Percentiles rank a stretch among this genome's conserved stretches.
Conservation (phyloP, 2,797 vertebrate species). For the Leptatherina wallacei region DNA sequence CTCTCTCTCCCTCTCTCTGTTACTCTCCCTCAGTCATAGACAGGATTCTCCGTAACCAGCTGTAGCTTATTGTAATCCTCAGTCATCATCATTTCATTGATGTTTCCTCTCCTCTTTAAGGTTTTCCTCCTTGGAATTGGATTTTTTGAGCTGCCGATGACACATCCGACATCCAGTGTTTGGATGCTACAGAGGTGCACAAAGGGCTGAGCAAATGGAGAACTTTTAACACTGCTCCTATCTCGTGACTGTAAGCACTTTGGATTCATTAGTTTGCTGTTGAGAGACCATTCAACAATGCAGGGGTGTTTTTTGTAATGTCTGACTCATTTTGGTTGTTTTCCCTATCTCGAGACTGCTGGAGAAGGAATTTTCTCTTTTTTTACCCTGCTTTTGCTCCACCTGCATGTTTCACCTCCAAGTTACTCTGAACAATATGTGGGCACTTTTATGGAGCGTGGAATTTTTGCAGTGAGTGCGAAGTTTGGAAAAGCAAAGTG, state of each 20-base stretch:
- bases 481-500: constrained; percentile 62
- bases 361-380: constrained; percentile 20
- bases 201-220: constrained; percentile 18
- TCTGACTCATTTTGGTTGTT: constrained; percentile 42
- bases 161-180: constrained; percentile 33
- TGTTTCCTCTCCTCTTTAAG: background rate
- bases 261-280: constrained; percentile 23
- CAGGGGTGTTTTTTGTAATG: constrained; percentile 24
- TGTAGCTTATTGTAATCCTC: constrained; percentile 58
- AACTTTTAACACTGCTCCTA: constrained; percentile 64
- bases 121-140: constrained; percentile 16
- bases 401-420: constrained; percentile 34
- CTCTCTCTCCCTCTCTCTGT: constrained; percentile 21
- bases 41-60: constrained; percentile 66
- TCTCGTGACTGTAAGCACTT: constrained; percentile 24
- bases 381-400: constrained; percentile 10
- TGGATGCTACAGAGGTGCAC: constrained; percentile 51
- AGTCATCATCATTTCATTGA: constrained; percentile 42
- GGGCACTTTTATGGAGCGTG: constrained; percentile 62
- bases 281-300: constrained; percentile 18
- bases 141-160: constrained; percentile 22
- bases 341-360: constrained; percentile 7
- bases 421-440: constrained; percentile 21
- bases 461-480: constrained; percentile 54
- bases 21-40: constrained; percentile 52